phyloP scores from a whole-genome alignment of 2,113 vertebrate genomes.

The Mormyrus iriodes region DNA sequence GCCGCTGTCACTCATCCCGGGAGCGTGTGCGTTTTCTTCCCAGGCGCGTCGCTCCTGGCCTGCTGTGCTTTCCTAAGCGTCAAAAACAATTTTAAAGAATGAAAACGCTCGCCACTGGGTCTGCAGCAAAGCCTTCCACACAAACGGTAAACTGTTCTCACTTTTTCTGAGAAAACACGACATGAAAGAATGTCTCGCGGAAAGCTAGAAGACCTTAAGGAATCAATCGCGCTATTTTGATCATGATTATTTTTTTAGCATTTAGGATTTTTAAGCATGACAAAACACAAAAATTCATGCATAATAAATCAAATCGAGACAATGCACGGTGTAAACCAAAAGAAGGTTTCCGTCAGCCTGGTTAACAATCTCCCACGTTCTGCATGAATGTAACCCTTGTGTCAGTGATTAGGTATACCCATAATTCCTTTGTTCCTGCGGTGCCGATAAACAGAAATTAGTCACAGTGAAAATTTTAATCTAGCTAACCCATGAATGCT shows the following conservation, averaged over 20 bases:
- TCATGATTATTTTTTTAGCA: not conserved
- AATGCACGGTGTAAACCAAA: not conserved
- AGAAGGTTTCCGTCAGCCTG: not conserved
- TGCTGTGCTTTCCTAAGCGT: not conserved
- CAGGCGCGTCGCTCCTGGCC: not conserved
- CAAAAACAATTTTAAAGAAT: constrained; percentile 6
- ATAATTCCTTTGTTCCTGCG: not conserved
- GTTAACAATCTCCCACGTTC: constrained; percentile 9
- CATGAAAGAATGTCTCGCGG: not conserved
- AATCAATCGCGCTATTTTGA: not conserved
- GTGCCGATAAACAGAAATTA: not conserved
- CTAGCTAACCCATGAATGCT: not conserved
- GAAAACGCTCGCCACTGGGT: not conserved
- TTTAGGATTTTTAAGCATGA: not conserved
- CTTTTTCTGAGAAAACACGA: not conserved
- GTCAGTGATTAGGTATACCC: not conserved
- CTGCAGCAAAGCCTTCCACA: not conserved
- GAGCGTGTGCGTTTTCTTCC: not conserved
- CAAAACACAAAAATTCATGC: not conserved
- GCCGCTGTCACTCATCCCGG: not conserved
- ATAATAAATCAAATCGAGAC: not conserved
- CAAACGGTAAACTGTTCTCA: not conserved
- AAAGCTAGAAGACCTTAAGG: not conserved
- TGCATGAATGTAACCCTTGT: not conserved
- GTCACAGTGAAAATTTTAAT: not conserved